Base-by-base conservation (phyloP, 1,140 invertebrate species). In the Phenacoccus solenopsis region DNA sequence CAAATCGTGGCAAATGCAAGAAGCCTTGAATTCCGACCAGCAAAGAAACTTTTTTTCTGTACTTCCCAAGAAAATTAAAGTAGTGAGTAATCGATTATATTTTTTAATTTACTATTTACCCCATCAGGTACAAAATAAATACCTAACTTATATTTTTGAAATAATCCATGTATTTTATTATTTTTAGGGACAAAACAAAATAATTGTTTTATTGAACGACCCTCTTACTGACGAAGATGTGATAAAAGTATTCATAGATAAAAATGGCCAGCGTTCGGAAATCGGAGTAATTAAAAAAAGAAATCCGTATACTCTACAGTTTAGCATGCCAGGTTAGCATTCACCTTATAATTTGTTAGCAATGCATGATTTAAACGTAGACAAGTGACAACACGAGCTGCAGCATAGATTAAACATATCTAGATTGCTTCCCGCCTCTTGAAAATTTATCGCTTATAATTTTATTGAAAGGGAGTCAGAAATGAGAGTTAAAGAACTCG, bases 281-380 rank as follows among this genome's bases (percentile, higher is more conserved):
- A 84, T 91, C 71, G 83, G 81, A 30, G 84, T 84, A 61, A 85
- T 90, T 67, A 91, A 90, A 74, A 84, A 84, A 73, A 83, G 89
- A 73, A 91, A 93, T 78, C 89, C 90, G 0, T 91, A 90, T 74
- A 89, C 89, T 0, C 78, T 91, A 28, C 89, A 91, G 75, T 90
- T 91, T 75, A 83, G 86, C 69, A 87, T 91, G 75, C 89, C 85
- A 75, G 81, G 83, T 84, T 79, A 76, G 70, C 69, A 49, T 1
- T 16, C 1, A 12, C 30, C 9, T 22, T 22, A 68, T 3, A 28
- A 20, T 38, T 16, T 27, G n/a, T 20, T 59, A 24, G 30, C 30
- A 9, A 32, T 7, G 5, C 13, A 7, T 32, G 5, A 32, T 32
- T n/a, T 13, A 32, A 32, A 32, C 30, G 30, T 32, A 13, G 30